Conservation (phyloP, 2,888 invertebrate species). For the Dioctria linearis region DNA sequence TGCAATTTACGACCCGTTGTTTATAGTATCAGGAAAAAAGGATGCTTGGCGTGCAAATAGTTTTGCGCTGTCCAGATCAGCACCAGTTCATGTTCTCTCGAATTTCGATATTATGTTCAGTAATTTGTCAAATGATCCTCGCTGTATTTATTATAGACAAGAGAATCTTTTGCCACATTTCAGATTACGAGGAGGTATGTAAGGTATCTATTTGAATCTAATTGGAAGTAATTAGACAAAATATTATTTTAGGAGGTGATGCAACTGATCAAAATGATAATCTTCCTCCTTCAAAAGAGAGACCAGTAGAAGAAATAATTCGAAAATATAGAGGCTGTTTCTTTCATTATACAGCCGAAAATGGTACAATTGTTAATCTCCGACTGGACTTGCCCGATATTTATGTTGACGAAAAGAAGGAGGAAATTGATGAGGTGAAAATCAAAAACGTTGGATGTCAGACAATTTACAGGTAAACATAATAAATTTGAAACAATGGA, state of each 20-base stretch:
- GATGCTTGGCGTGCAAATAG: constrained; percentile 58
- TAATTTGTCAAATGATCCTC: constrained; percentile 59
- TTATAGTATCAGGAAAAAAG: constrained; percentile 56
- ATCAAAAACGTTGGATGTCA: constrained; percentile 56
- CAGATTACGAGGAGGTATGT: constrained; percentile 37
- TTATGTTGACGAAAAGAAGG: background rate
- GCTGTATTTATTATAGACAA: constrained; percentile 57
- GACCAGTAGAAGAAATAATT: background rate
- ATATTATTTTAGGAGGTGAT: constrained; percentile 5
- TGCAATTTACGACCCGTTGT: constrained; percentile 61
- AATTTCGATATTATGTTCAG: constrained; percentile 61
- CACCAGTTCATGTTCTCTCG: constrained; percentile 59
- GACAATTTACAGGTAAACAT: constrained; percentile 54
- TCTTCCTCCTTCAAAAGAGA: background rate
- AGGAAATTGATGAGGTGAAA: background rate
- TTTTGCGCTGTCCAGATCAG: constrained; percentile 56
- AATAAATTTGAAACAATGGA: too few relatives aligned
- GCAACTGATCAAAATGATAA: background rate
- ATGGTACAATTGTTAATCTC: background rate
- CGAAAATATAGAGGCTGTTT: constrained; percentile 31
- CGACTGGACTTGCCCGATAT: background rate
- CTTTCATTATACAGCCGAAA: constrained; percentile 4
- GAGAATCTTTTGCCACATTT: constrained; percentile 56
- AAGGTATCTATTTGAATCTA: background rate
- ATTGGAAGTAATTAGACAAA: background rate